These are phyloP conservation scores for Gymnothorax javanicus DNA, from an alignment of 2,797 vertebrate species.

Conservation along the genomic window DNA sequence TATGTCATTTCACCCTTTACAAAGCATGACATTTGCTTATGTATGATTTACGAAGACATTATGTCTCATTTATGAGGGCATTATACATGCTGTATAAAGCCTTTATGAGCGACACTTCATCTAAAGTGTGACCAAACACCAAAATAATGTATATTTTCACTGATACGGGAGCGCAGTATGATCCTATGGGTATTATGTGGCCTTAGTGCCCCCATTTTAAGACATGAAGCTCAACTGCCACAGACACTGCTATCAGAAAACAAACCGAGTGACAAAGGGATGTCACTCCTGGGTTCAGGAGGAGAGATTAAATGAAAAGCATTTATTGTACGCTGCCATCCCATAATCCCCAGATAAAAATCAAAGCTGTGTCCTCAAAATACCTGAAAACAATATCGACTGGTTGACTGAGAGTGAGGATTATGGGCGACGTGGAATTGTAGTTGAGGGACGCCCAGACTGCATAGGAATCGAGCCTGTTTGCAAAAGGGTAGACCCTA, in stretches of 20 bases:
- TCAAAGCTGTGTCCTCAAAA: neutral
- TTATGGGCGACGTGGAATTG: neutral
- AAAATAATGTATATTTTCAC: neutral
- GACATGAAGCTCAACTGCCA: neutral
- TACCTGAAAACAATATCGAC: neutral
- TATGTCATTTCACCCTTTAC: too few species aligned
- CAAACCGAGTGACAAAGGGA: neutral
- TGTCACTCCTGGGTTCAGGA: neutral
- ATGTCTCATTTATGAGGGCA: too few species aligned
- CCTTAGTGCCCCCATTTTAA: neutral
- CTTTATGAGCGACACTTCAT: too few species aligned
- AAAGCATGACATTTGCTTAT: too few species aligned
- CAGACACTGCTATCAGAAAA: neutral
- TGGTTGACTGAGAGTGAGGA: slow-evolving; percentile 3
- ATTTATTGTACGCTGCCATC: neutral
- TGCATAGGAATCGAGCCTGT: neutral
- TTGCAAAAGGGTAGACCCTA: neutral
- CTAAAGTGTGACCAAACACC: neutral
- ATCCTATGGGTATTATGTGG: neutral
- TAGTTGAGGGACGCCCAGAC: neutral
- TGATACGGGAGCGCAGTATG: neutral
- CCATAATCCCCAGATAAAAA: neutral
- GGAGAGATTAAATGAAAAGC: neutral
- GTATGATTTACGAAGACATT: too few species aligned
- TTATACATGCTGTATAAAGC: too few species aligned